Evolutionary conservation across 37 sponge, comb jelly and placozoan genomes (phyloP), one percentile per base, ranked within the genome.

Genomic region (Cladorhizidae sp.): DNA sequence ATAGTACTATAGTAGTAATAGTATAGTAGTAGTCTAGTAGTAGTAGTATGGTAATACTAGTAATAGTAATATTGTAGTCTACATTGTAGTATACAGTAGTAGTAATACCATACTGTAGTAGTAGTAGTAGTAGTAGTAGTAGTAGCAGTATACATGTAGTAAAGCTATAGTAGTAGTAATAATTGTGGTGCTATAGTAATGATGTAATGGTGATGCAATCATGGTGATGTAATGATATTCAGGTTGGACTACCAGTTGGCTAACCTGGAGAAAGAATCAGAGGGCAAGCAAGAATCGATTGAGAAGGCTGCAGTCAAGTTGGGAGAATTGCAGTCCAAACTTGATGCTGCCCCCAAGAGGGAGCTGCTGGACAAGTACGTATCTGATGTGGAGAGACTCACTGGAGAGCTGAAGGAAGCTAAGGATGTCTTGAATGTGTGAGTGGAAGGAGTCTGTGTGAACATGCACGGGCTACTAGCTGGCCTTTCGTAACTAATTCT

Each of bases 331-430:
- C 76, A 64, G 55, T 68, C 23, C 64, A 84, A 84, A 69, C 62
- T 67, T 55, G 77, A 75, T 37, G 65, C 49, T 56, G 52, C 50
- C 21, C 68, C 74, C 14, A 84, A 75, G 26, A 50, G 29, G 21
- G 84, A 84, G 32, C 64, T 75, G 50, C 2, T 83, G 17, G 76
- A 83, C 35, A 83, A 67, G 69, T 75, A 67, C 36, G 54, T 58
- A 36, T 50, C 18, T 14, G 73, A 50, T 23, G 54, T 73, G 73
- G 52, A 50, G 51, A 39, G 82, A 29, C 55, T 85, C 18, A 55
- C 62, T 28, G 54, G 12, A 21, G 90, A 90, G 21, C 61, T 90
- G 74, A 50, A 50, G 25, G 81, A 90, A 43, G 28, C 57, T 33
- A 90, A 76, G 65, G 45, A 40, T 1, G 14, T 58, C 31, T 45